These are phyloP conservation scores for Butorides virescens DNA, from an alignment of 2,113 vertebrate species.

Conservation along the genomic window DNA sequence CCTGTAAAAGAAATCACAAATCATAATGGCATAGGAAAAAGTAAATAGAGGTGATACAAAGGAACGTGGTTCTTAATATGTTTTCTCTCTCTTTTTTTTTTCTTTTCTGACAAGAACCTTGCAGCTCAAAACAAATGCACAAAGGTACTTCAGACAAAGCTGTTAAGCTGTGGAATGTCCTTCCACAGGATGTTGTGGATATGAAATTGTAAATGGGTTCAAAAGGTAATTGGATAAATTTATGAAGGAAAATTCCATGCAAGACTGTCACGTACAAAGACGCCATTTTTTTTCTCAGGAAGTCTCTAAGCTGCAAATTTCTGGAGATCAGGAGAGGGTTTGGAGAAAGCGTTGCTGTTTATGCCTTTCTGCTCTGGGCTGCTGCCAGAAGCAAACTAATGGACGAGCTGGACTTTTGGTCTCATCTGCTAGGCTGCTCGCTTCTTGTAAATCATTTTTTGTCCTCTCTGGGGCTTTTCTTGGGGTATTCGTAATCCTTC, in stretches of 20 bases:
- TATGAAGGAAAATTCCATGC: slow-evolving; percentile 42
- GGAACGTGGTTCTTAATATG: not conserved
- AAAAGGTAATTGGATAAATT: slow-evolving; percentile 10
- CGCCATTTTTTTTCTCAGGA: not conserved
- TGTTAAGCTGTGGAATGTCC: slow-evolving; percentile 37
- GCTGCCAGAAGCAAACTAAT: not conserved
- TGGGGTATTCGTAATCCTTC: not conserved
- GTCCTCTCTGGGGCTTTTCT: not conserved
- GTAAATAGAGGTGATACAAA: not conserved
- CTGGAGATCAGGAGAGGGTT: not conserved
- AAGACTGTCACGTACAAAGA: not conserved
- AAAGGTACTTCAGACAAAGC: not conserved
- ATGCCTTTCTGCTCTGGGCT: not conserved
- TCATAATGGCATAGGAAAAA: not conserved
- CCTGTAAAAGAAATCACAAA: not conserved
- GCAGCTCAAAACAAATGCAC: not conserved
- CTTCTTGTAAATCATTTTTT: not conserved
- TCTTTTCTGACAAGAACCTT: not conserved
- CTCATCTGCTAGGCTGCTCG: not conserved
- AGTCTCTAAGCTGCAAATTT: not conserved
- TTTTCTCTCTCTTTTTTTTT: not conserved
- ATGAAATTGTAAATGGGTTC: not conserved
- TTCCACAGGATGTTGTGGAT: slow-evolving; percentile 51
- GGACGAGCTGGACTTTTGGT: rapidly evolving
- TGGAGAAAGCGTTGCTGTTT: not conserved